Evolutionary conservation across 2,113 vertebrate genomes (phyloP), one percentile per base, ranked within the genome.

Genomic region (Cyanoliseus patagonus): DNA sequence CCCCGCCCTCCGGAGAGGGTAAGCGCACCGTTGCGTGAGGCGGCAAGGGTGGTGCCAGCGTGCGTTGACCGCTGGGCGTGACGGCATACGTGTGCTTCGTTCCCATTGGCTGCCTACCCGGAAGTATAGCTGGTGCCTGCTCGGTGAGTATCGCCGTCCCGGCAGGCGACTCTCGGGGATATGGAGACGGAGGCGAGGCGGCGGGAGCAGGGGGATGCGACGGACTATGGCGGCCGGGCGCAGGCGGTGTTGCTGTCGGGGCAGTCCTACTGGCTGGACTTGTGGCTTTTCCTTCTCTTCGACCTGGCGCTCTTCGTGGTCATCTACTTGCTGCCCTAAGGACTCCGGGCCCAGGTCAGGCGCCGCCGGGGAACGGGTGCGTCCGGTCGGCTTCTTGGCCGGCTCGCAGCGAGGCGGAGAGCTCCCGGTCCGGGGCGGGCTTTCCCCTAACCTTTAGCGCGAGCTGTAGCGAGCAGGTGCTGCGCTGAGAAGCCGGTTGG

Each of bases 251-350:
- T 90, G 17, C 81, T 98, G 17, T 98, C 98, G 5, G 98, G 98
- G 57, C 98, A 98, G 33, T 99, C 98, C 2, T 99, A 99, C 96
- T 99, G 99, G 99, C 97, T 99, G 79, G 99, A 99, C 61, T 69
- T 99, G 9, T 99, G 98, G 98, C 80, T 98, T 16, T 99, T 99
- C 79, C 10, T 99, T 28, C 41, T 99, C 14, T 98, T 99, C 81
- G 98, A 99, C 86, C 13, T 99, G 35, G 91, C 61, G 11, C 88
- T 99, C 27, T 98, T 99, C 52, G 15, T 99, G 41, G 5, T 99
- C 64, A 96, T 99, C 66, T 99, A 98, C 85, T 53, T 99, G 91
- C 88, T 98, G 80, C 98, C 98, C 42, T 98, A 95, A 98, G 69
- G 70, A 87, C 25, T 46, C 31, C 18, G 37, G 74, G 66, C 61